phyloP scores from a whole-genome alignment of 2,888 invertebrate species.

The Nomada fabriciana region DNA sequence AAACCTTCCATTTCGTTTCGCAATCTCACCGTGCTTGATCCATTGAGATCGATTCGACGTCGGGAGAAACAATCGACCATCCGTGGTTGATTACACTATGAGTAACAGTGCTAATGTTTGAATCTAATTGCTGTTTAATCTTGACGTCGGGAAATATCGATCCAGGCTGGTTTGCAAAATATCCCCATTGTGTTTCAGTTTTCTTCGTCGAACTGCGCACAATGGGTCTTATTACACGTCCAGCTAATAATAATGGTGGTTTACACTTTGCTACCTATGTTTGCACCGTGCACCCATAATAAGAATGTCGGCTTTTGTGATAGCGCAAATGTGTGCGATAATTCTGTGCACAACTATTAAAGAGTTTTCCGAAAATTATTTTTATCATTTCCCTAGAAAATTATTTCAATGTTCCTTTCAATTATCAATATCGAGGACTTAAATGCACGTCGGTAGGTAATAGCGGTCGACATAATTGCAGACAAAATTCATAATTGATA shows the following conservation, averaged over 20 bases:
- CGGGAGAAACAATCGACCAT: constrained; percentile 42
- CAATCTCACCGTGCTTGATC: constrained; percentile 34
- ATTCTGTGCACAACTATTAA: constrained; percentile 66
- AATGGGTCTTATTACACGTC: constrained; percentile 72
- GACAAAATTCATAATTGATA: neutral
- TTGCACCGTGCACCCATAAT: constrained; percentile 72
- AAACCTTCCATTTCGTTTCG: constrained; percentile 32
- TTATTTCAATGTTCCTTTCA: neutral
- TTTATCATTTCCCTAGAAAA: neutral
- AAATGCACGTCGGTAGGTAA: too few relatives aligned
- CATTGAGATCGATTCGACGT: constrained; percentile 17
- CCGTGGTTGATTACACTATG: constrained; percentile 19
- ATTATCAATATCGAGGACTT: neutral
- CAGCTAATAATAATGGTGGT: constrained; percentile 78
- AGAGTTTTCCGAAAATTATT: neutral
- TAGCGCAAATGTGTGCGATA: constrained; percentile 63
- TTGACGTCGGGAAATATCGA: constrained; percentile 66
- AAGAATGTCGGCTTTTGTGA: constrained; percentile 70
- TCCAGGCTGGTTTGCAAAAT: constrained; percentile 34
- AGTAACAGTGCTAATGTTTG: constrained; percentile 43
- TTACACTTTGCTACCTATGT: constrained; percentile 79
- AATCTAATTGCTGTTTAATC: constrained; percentile 71
- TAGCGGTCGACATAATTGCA: too few relatives aligned
- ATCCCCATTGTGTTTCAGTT: constrained; percentile 62
- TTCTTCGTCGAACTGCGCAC: constrained; percentile 47